Evolutionary conservation across 2,113 vertebrate species (phyloP), one percentile per base, ranked within the genome.

Genomic region (Leptosomus discolor): DNA sequence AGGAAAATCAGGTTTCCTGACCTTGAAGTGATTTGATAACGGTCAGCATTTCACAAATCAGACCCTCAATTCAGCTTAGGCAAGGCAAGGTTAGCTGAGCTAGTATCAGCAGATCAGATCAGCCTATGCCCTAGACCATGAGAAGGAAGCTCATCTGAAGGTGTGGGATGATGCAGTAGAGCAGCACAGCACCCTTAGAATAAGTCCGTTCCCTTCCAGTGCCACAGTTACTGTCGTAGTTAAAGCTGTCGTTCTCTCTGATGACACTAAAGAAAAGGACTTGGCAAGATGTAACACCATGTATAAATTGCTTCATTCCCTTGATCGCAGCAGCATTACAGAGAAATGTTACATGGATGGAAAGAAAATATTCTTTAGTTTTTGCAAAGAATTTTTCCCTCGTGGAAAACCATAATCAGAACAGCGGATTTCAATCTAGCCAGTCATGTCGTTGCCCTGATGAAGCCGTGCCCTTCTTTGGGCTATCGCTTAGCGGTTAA

Each of bases 321-420:
- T n/a, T 57, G 10, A 11, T 76, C 30, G 29, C 9, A 23, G 57
- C 56, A 85, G 6, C 14, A 17, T 12, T 17, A 10, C 17, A n/a
- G 50, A n/a, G 27, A 8, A 32, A 11, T 15, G 9, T 15, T 65
- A 27, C 1, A 2, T 0, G 4, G 32, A n/a, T 17, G 18, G 51
- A 32, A 48, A 58, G 24, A 45, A 86, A 84, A 45, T 41, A 15
- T 5, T n/a, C 27, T 77, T 48, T 5, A 43, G 9, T 61, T 73
- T 71, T 53, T 1, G 1, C 23, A 19, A 56, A 23, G 10, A 46
- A 6, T 24, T 13, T 91, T 91, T 53, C 56, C 16, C 24, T 69
- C 3, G 1, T 32, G 27, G 24, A 65, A 56, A 61, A 8, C n/a
- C 6, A 8, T 46, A 10, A 12, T 12, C 30, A 0, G 36, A 27